Base-by-base conservation (phyloP, 2,888 invertebrate genomes). In the Agrochola circellaris region DNA sequence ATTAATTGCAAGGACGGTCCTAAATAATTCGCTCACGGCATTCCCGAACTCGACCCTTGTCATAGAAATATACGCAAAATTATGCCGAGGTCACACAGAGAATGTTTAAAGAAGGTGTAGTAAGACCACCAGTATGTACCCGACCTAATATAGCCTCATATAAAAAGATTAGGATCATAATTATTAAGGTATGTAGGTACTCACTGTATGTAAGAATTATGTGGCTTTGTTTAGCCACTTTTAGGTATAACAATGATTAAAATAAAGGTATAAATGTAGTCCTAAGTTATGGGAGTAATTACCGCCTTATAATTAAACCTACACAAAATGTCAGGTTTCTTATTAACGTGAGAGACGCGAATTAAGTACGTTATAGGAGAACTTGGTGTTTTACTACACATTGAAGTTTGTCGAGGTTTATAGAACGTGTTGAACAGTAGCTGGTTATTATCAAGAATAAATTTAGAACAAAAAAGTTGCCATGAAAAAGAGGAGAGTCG, bases 11-110 rank as follows among this genome's bases (percentile, higher is more conserved):
- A 85, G 82, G 82, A 80, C 71, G 70, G 76, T 74, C 82, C 80
- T 87, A 88, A 90, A 90, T 89, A 89, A 91, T 90, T 89, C 87
- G 75, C 79, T 83, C 75, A 58, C 72, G 66, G 83, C 77, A 86
- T 89, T 86, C 83, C 78, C 64, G 61, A 81, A 72, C 72, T 79
- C 85, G 86, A 92, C 92, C 91, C 91, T 90, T 82, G 85, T 92
- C 91, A 91, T 89, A 89, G 88, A 88, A 90, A 87, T 90, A 90
- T 83, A 88, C 85, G 73, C 78, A 83, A 81, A 88, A 89, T 86
- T 84, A 84, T 83, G 81, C 76, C 62, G 75, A 69, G 66, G 78
- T 71, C 78, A 86, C 88, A 88, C 73, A 89, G 76, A 76, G 88
- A 90, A 89, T 87, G 78, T 85, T 67, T 87, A 88, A 90, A 87